A percentile compares a stretch with the other conserved stretches of the same genome.
phyloP scores from a whole-genome alignment of 1,140 invertebrate species.

The Formica selysi region DNA sequence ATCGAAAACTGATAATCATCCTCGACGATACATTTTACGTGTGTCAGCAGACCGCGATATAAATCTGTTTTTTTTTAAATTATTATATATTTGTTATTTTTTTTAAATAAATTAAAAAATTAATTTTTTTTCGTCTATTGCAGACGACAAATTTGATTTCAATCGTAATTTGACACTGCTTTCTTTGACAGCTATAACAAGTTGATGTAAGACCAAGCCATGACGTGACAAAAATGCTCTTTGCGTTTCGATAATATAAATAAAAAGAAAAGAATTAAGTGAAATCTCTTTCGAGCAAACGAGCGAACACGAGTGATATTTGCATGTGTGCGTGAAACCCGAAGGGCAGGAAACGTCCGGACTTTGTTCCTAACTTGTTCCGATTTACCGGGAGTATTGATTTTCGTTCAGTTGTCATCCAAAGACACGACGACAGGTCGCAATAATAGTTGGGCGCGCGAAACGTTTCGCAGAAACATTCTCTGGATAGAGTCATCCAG shows the following conservation, averaged over 20 bases:
- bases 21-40: neutral
- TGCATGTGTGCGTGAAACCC: neutral
- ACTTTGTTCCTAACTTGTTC: constrained; percentile 34
- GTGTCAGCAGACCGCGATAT: neutral
- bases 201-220: neutral
- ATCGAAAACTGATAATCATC: constrained; percentile 19
- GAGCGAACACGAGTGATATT: neutral
- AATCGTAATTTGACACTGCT: neutral
- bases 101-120: neutral
- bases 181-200: neutral
- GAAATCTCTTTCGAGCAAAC: neutral
- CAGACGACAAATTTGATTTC: neutral
- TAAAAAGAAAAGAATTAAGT: neutral
- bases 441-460: constrained; percentile 51
- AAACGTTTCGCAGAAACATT: constrained; percentile 44
- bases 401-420: constrained; percentile 45
- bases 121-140: neutral
- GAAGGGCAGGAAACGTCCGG: neutral
- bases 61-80: constrained; percentile 7
- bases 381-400: constrained; percentile 39
- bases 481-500: constrained; percentile 12
- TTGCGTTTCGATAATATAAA: neutral
- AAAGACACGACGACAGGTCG: constrained; percentile 49
- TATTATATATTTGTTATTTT: neutral
- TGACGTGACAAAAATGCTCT: neutral